These are phyloP conservation scores for Hirtodrosophila trivittata DNA, from an alignment of 2,888 invertebrate species.

Conservation along the genomic window DNA sequence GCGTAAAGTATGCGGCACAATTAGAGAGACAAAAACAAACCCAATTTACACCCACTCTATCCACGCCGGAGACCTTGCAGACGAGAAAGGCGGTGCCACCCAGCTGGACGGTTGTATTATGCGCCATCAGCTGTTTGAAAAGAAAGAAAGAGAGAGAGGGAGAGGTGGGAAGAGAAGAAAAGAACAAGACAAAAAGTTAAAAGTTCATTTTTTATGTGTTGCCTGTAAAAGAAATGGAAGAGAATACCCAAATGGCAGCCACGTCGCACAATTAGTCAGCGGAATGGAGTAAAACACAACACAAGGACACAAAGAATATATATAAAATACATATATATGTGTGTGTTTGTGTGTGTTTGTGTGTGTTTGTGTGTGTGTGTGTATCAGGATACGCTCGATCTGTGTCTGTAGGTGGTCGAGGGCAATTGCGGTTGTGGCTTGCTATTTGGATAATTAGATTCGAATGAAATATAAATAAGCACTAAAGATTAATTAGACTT, in stretches of 20 bases:
- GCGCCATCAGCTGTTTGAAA: slow-evolving; percentile 84
- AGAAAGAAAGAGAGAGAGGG: slow-evolving; percentile 1
- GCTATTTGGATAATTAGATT: slow-evolving; percentile 71
- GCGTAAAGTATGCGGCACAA: slow-evolving; percentile 37
- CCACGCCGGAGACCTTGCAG: slow-evolving; percentile 84
- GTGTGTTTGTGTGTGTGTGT: slow-evolving; percentile 2
- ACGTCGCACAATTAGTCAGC: slow-evolving; percentile 69
- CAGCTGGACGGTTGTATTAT: slow-evolving; percentile 84
- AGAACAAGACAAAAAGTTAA: slow-evolving; percentile 77
- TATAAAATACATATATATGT: slow-evolving; percentile 14
- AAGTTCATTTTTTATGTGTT: slow-evolving; percentile 72
- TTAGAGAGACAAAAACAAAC: slow-evolving; percentile 82
- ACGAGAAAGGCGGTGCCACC: slow-evolving; percentile 84
- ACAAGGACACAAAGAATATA: slow-evolving; percentile 8
- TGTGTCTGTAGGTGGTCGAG: slow-evolving; percentile 4
- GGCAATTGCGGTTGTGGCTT: slow-evolving; percentile 46
- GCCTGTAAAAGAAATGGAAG: slow-evolving; percentile 32
- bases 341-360: slow-evolving; percentile 12
- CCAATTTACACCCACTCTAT: slow-evolving; percentile 85
- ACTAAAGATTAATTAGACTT: slow-evolving; percentile 70
- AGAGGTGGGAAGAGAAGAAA: slow-evolving; percentile 28
- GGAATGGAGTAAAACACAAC: slow-evolving; percentile 23
- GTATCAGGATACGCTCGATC: slow-evolving; percentile 35
- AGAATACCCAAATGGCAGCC: slow-evolving; percentile 32
- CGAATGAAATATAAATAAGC: slow-evolving; percentile 70